Conservation (phyloP, 2,113 vertebrate species). For the Microtus ochrogaster region DNA sequence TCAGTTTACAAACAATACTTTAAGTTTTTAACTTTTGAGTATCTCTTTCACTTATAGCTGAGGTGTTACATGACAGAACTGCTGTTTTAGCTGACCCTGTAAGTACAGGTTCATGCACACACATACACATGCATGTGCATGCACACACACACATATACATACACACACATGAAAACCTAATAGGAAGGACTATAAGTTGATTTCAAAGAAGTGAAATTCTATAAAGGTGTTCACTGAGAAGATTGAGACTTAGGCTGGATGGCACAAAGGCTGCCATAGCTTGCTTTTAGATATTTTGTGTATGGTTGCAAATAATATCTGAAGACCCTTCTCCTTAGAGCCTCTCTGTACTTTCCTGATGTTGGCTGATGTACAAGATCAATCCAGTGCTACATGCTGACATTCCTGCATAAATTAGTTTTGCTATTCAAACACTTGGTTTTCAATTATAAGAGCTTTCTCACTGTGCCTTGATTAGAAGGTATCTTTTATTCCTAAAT, state of each 20-base stretch:
- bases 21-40: constrained; percentile 3
- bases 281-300: not conserved
- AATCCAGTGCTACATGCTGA: constrained; percentile 48
- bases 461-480: constrained; percentile 58
- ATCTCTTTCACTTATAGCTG: not conserved
- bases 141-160: not conserved
- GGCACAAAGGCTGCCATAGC: not conserved
- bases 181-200: not conserved
- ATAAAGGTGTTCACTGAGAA: not conserved
- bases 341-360: constrained; percentile 21
- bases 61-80: not conserved
- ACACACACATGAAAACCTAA: not conserved
- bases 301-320: not conserved
- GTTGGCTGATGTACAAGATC: constrained; percentile 63
- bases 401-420: constrained; percentile 55
- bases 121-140: not conserved
- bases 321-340: not conserved
- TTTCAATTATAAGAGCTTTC: constrained; percentile 57
- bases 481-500: not conserved
- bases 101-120: not conserved
- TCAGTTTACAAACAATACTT: constrained; percentile 13
- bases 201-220: not conserved
- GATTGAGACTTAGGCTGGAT: not conserved
- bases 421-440: constrained; percentile 59
- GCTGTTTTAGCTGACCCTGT: not conserved